phyloP scores from a whole-genome alignment of 2,888 invertebrate genomes.

The Metacarcinus magister region DNA sequence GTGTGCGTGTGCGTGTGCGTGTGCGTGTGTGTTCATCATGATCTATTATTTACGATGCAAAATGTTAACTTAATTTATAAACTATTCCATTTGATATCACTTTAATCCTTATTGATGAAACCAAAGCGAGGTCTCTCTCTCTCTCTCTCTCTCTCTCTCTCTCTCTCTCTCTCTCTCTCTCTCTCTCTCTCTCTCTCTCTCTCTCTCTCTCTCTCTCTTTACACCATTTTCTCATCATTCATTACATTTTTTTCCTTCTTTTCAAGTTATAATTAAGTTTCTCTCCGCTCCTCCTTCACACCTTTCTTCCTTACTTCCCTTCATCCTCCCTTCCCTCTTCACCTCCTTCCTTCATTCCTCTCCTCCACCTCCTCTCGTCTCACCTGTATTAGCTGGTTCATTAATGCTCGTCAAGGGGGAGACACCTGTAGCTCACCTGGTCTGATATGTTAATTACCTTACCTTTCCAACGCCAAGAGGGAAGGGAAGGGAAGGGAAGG shows the following conservation, averaged over 20 bases:
- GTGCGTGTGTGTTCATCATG: too few relatives aligned
- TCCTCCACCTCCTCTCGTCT: background rate
- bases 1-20: too few relatives aligned
- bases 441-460: background rate
- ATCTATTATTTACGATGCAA: too few relatives aligned
- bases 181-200: conserved; percentile 48
- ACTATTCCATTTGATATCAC: background rate
- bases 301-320: background rate
- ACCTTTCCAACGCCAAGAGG: background rate
- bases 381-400: background rate
- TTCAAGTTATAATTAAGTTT: background rate
- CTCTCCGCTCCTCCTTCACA: background rate
- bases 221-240: background rate
- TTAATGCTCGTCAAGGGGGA: background rate
- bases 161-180: conserved; percentile 41
- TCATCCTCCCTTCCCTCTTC: background rate
- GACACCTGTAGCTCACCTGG: background rate
- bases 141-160: conserved; percentile 40
- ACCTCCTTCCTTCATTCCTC: background rate
- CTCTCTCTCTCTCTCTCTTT: conserved; percentile 10
- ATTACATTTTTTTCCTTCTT: background rate
- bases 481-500: too few relatives aligned
- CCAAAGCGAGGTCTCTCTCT: background rate
- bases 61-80: background rate
- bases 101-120: background rate